Evolutionary conservation across 2,888 invertebrate species (phyloP).

Genomic region (Cephus rjabovi): DNA sequence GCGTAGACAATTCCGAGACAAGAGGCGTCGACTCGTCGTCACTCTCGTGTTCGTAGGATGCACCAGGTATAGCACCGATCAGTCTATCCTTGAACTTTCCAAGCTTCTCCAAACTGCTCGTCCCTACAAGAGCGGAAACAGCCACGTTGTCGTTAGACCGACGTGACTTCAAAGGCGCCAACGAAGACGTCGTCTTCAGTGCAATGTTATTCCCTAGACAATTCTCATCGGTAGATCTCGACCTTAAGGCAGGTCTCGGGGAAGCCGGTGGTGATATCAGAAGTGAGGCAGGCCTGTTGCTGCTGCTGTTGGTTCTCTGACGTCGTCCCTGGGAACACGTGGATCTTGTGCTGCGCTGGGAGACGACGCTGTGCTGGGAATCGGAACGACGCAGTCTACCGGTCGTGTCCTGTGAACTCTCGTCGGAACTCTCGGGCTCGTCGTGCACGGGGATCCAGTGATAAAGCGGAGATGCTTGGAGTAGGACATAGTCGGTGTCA

Average conservation of each 20-base stretch:
- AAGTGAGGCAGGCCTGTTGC: slow-evolving; percentile 46
- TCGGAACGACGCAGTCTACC: slow-evolving; percentile 51
- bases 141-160: slow-evolving; percentile 40
- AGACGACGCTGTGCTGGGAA: slow-evolving; percentile 57
- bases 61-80: slow-evolving; percentile 29
- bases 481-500: slow-evolving; percentile 70
- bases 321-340: slow-evolving; percentile 41
- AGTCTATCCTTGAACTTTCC: slow-evolving; percentile 48
- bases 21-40: slow-evolving; percentile 80
- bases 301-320: slow-evolving; percentile 21
- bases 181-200: slow-evolving; percentile 21
- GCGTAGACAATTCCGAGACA: slow-evolving; percentile 68
- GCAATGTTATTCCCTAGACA: slow-evolving; percentile 14
- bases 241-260: slow-evolving; percentile 53
- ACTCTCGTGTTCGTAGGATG: slow-evolving; percentile 57
- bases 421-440: slow-evolving; percentile 62
- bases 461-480: slow-evolving; percentile 69
- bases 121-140: slow-evolving; percentile 42
- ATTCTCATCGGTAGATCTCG: slow-evolving; percentile 56
- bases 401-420: slow-evolving; percentile 64
- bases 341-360: slow-evolving; percentile 52
- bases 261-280: slow-evolving; percentile 57
- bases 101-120: slow-evolving; percentile 45
- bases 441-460: slow-evolving; percentile 69
- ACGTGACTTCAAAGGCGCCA: slow-evolving; percentile 22